Percentiles rank a stretch among this genome's conserved stretches.
Evolutionary conservation across 2,113 vertebrate genomes (phyloP).

Genomic region (Girardinichthys multiradiatus): DNA sequence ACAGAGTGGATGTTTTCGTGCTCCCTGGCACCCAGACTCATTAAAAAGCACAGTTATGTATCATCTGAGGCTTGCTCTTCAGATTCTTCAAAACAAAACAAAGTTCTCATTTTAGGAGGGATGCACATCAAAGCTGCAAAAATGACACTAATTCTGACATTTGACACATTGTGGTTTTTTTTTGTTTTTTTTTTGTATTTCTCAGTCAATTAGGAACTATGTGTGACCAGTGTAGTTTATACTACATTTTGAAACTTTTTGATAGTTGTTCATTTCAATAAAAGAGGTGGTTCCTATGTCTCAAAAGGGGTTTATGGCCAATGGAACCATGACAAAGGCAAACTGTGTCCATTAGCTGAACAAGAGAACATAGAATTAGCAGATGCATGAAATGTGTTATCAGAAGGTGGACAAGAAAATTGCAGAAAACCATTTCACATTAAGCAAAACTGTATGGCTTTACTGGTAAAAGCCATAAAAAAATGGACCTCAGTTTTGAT

Average conservation of each 20-base stretch:
- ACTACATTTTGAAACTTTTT: background rate
- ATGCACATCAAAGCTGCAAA: constrained; percentile 14
- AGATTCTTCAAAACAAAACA: constrained; percentile 20
- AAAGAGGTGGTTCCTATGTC: background rate
- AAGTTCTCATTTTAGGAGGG: background rate
- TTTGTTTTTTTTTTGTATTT: too few relatives aligned
- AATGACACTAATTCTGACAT: constrained; percentile 24
- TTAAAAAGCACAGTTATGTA: constrained; percentile 39
- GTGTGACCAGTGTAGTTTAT: background rate
- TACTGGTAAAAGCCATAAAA: too few relatives aligned
- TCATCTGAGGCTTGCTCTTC: constrained; percentile 23
- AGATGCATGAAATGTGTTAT: too few relatives aligned
- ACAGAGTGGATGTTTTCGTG: constrained; percentile 36
- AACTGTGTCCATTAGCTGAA: too few relatives aligned
- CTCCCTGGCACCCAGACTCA: constrained; percentile 48
- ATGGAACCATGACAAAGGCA: background rate
- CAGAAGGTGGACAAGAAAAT: too few relatives aligned
- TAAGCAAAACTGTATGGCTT: too few relatives aligned
- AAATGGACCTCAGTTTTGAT: too few relatives aligned
- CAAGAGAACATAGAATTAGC: too few relatives aligned
- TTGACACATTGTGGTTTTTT: background rate
- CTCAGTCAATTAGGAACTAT: background rate
- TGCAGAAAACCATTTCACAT: too few relatives aligned
- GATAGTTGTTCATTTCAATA: background rate
- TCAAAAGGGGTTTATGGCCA: constrained; percentile 11